phyloP scores from a whole-genome alignment of 2,888 invertebrate genomes.

The Nezara viridula region DNA sequence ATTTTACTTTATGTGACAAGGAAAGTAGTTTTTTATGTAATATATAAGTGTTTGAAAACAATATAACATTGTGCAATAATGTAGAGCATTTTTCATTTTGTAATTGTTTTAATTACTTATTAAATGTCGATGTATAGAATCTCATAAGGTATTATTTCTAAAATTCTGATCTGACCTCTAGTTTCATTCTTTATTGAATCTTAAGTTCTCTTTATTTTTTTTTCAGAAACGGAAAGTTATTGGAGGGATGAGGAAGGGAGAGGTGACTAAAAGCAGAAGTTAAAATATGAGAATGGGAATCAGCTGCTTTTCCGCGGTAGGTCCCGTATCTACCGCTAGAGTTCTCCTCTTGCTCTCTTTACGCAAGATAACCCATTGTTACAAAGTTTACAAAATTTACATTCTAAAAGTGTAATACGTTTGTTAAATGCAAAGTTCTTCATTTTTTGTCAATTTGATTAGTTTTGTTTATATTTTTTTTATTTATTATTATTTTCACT shows the following conservation, averaged over 20 bases:
- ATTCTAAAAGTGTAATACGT: too few species aligned
- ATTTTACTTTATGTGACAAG: too few species aligned
- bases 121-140: background rate
- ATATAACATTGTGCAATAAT: too few species aligned
- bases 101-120: too few species aligned
- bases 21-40: too few species aligned
- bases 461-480: too few species aligned
- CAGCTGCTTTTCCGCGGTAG: background rate
- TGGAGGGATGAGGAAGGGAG: background rate
- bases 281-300: slow-evolving; percentile 23
- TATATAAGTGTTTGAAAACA: too few species aligned
- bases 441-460: too few species aligned
- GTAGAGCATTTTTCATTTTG: too few species aligned
- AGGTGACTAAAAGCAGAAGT: background rate
- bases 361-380: background rate
- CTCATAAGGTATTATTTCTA: background rate
- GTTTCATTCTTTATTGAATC: background rate
- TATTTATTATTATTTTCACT: too few species aligned
- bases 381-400: too few species aligned
- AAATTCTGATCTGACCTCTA: background rate
- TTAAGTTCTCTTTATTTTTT: background rate
- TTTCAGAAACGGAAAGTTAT: background rate
- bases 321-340: background rate
- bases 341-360: background rate
- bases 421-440: too few species aligned